Evolutionary conservation across 64 coral and sea anemone genomes (phyloP).

Genomic region (Montipora efflorescens): DNA sequence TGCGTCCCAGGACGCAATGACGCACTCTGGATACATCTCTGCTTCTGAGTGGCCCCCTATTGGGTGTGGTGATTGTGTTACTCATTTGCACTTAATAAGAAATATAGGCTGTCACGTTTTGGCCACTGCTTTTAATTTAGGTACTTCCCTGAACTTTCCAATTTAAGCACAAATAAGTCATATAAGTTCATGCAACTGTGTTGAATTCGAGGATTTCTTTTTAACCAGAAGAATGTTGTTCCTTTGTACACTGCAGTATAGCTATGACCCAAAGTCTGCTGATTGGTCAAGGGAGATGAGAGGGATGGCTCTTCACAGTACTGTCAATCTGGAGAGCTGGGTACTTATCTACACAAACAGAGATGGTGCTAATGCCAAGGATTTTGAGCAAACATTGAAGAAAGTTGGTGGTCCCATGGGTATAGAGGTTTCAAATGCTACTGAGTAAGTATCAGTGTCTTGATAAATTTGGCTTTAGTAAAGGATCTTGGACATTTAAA

Average conservation of each 20-base stretch:
- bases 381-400: conserved; percentile 68
- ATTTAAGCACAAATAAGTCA: too few relatives aligned
- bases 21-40: too few relatives aligned
- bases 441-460: conserved; percentile 48
- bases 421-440: conserved; percentile 7
- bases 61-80: too few relatives aligned
- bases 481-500: too few relatives aligned
- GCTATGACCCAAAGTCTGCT: conserved; percentile 74
- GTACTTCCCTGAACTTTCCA: too few relatives aligned
- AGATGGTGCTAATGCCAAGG: conserved; percentile 62
- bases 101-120: too few relatives aligned
- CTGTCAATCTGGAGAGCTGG: conserved; percentile 81
- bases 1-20: too few relatives aligned
- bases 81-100: too few relatives aligned
- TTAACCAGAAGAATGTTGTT: not conserved
- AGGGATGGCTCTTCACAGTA: conserved; percentile 69
- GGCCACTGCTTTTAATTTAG: too few relatives aligned
- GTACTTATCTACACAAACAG: conserved; percentile 21
- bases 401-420: conserved; percentile 94
- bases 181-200: too few relatives aligned
- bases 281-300: conserved; percentile 95
- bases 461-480: not conserved
- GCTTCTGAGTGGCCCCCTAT: too few relatives aligned
- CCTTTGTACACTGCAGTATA: conserved; percentile 33
- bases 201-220: too few relatives aligned